These are phyloP conservation scores for Lasioglossum calceatum DNA, from an alignment of 2,888 invertebrate genomes.

Conservation along the genomic window DNA sequence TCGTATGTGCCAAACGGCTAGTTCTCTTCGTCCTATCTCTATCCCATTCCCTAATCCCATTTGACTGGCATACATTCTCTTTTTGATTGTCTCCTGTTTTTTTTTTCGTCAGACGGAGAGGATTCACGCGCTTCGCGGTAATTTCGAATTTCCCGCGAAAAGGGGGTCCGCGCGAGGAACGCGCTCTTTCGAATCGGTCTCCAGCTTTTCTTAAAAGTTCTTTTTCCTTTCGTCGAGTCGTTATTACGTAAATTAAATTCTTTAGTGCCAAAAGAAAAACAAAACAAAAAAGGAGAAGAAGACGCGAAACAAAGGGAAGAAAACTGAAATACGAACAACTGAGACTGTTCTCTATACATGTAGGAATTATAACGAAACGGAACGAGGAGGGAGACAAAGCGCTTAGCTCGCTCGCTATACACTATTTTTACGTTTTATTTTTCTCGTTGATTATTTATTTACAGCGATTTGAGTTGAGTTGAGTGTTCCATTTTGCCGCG, in stretches of 20 bases:
- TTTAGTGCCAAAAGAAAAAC: conserved; percentile 78
- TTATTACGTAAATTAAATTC: conserved; percentile 70
- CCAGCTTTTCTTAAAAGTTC: neutral
- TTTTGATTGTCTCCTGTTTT: neutral
- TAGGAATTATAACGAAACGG: conserved; percentile 27
- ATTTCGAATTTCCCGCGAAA: neutral
- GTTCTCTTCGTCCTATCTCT: neutral
- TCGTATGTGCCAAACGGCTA: conserved; percentile 13
- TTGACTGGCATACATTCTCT: neutral
- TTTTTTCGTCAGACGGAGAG: conserved; percentile 20
- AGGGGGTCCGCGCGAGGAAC: no score
- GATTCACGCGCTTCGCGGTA: conserved; percentile 1
- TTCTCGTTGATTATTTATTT: conserved; percentile 58
- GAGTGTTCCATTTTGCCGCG: conserved; percentile 26
- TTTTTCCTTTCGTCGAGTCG: neutral
- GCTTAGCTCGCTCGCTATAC: conserved; percentile 13
- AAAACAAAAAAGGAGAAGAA: neutral
- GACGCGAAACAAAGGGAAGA: neutral
- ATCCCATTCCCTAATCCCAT: neutral
- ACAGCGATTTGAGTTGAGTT: conserved; percentile 57
- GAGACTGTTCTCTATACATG: conserved; percentile 57
- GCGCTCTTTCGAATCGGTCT: neutral
- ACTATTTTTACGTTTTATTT: conserved; percentile 32
- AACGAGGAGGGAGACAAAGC: conserved; percentile 21
- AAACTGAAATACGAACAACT: conserved; percentile 13